Percentiles rank a stretch among this genome's conserved stretches.
These are phyloP conservation scores for Frieseomelitta varia DNA, from an alignment of 1,140 invertebrate genomes.

Conservation along the genomic window DNA sequence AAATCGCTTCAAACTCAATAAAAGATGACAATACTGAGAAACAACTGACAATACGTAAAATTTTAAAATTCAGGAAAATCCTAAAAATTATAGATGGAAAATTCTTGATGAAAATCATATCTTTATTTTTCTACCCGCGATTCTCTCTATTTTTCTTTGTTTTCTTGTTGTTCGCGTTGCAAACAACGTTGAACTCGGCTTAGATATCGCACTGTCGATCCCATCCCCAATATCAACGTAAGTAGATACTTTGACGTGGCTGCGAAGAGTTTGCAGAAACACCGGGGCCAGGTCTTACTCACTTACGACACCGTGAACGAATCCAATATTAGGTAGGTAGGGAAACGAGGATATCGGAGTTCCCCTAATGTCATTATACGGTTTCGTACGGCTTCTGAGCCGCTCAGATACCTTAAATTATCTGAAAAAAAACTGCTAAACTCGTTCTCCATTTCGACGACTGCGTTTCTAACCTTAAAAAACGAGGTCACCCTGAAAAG, in stretches of 20 bases:
- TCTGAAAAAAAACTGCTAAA: slow-evolving; percentile 49
- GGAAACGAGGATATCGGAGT: slow-evolving; percentile 30
- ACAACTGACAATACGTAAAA: too few species aligned
- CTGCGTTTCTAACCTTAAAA: neutral
- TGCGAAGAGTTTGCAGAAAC: neutral
- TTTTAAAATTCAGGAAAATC: too few species aligned
- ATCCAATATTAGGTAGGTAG: slow-evolving; percentile 22
- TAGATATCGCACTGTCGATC: neutral
- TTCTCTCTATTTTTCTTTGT: too few species aligned
- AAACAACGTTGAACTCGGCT: too few species aligned
- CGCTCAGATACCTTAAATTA: slow-evolving; percentile 66
- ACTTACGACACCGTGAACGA: neutral
- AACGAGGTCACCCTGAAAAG: neutral
- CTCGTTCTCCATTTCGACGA: slow-evolving; percentile 27
- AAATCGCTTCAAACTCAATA: too few species aligned
- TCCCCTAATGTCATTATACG: slow-evolving; percentile 71
- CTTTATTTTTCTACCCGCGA: too few species aligned
- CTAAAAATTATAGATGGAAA: too few species aligned
- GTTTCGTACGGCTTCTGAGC: slow-evolving; percentile 73
- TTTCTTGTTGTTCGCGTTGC: too few species aligned
- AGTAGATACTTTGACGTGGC: neutral
- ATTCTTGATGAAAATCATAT: too few species aligned
- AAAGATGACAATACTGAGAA: too few species aligned
- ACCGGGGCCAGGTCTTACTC: neutral
- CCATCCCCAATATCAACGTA: too few species aligned